Evolutionary conservation across 2,113 vertebrate genomes (phyloP).

Genomic region (Myiopsitta monachus): DNA sequence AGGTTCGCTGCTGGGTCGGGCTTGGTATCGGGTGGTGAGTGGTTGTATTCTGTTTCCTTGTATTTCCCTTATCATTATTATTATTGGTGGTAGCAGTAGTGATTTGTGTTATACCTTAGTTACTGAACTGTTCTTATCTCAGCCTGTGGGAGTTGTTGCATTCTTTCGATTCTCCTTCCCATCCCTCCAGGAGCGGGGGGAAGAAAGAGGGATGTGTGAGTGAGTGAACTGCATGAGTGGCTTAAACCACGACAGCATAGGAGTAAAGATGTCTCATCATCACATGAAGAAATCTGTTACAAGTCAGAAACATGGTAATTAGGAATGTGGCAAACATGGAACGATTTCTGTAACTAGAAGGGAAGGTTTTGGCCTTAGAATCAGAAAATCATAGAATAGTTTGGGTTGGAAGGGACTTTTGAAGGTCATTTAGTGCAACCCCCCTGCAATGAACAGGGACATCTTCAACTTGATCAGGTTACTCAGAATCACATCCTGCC

Average conservation of each 20-base stretch:
- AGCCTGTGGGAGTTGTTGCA: too few relatives aligned
- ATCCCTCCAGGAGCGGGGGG: too few relatives aligned
- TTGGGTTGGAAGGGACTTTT: background rate
- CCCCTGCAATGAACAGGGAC: background rate
- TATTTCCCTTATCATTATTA: too few relatives aligned
- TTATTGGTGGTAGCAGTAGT: too few relatives aligned
- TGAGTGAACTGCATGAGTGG: too few relatives aligned
- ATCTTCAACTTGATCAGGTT: background rate
- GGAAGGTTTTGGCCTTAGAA: background rate
- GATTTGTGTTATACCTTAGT: too few relatives aligned
- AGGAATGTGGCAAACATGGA: background rate
- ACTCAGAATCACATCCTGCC: background rate
- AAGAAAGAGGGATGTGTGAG: too few relatives aligned
- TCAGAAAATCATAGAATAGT: background rate
- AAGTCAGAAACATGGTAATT: background rate
- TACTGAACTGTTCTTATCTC: too few relatives aligned
- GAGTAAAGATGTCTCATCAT: background rate
- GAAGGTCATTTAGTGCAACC: background rate
- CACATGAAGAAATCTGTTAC: background rate
- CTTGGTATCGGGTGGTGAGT: too few relatives aligned
- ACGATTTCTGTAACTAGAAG: background rate
- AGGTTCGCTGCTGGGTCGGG: too few relatives aligned
- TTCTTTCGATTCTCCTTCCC: too few relatives aligned
- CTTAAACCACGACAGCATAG: background rate
- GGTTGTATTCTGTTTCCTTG: too few relatives aligned